Evolutionary conservation across 2,888 invertebrate genomes (phyloP).

Genomic region (Sinhomidia bicolor): DNA sequence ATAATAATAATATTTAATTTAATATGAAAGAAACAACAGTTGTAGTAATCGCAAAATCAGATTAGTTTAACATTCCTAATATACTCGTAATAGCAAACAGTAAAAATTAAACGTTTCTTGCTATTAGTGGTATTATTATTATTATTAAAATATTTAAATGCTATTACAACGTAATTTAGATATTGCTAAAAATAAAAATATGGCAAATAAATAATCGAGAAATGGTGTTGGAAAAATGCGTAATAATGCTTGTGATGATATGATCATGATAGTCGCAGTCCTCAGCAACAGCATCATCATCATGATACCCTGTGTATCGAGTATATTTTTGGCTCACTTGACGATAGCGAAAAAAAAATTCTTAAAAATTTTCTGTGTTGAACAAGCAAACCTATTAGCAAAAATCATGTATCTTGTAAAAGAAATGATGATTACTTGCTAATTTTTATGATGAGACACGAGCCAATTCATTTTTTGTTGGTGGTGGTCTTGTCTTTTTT

Average conservation of each 20-base stretch:
- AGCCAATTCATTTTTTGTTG: conserved; percentile 69
- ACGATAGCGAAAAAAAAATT: conserved; percentile 9
- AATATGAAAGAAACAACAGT: conserved; percentile 20
- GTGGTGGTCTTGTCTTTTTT: conserved; percentile 39
- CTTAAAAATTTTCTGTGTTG: not conserved
- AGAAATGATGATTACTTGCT: conserved; percentile 22
- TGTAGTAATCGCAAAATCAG: conserved; percentile 51
- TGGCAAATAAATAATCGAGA: conserved; percentile 14
- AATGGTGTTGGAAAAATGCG: not conserved
- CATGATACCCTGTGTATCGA: not conserved
- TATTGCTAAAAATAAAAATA: conserved; percentile 23
- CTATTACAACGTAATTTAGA: conserved; percentile 27
- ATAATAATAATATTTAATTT: not conserved
- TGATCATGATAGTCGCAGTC: not conserved
- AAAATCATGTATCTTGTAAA: conserved; percentile 41
- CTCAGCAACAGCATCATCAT: not conserved
- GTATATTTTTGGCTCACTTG: conserved; percentile 39
- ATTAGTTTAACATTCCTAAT: conserved; percentile 39
- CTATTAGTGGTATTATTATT: conserved; percentile 22
- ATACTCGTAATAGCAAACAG: not conserved
- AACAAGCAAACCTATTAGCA: conserved; percentile 51
- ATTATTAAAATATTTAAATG: not conserved
- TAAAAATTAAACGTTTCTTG: conserved; percentile 20
- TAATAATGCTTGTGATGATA: conserved; percentile 9
- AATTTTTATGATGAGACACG: conserved; percentile 62